A percentile compares a stretch with the other conserved stretches of the same genome.
phyloP scores from a whole-genome alignment of 2,797 vertebrate species.

The Nasua narica region DNA sequence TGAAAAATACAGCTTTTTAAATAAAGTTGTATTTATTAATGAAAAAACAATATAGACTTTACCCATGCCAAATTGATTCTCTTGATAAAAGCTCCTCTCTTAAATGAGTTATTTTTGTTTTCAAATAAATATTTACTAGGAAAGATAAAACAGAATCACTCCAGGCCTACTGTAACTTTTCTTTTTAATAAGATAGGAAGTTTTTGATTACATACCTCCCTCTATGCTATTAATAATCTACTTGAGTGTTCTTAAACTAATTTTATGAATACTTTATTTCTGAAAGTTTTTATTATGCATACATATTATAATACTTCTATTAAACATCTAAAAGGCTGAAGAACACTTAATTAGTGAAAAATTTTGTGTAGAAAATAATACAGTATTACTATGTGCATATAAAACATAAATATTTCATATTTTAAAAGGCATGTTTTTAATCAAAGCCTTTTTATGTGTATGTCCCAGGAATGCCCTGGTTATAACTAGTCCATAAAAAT shows the following conservation, averaged over 20 bases:
- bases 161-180: conserved; percentile 73
- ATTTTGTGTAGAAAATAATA: background rate
- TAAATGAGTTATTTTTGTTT: conserved; percentile 81
- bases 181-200: conserved; percentile 68
- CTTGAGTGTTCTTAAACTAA: conserved; percentile 16
- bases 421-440: background rate
- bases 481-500: background rate
- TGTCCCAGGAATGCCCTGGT: background rate
- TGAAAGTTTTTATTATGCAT: conserved; percentile 2
- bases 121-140: conserved; percentile 85
- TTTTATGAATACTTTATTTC: background rate
- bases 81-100: conserved; percentile 80
- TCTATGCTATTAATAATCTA: conserved; percentile 14
- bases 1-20: conserved; percentile 51
- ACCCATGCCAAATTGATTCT: conserved; percentile 74
- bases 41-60: conserved; percentile 79
- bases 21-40: conserved; percentile 65
- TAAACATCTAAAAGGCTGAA: background rate
- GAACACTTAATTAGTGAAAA: conserved; percentile 1
- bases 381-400: background rate
- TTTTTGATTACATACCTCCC: conserved; percentile 29
- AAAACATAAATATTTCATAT: background rate
- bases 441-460: background rate
- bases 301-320: background rate
- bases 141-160: conserved; percentile 80